Base-by-base conservation (phyloP, 1,140 invertebrate species). In the Dolichoris vasculosae region DNA sequence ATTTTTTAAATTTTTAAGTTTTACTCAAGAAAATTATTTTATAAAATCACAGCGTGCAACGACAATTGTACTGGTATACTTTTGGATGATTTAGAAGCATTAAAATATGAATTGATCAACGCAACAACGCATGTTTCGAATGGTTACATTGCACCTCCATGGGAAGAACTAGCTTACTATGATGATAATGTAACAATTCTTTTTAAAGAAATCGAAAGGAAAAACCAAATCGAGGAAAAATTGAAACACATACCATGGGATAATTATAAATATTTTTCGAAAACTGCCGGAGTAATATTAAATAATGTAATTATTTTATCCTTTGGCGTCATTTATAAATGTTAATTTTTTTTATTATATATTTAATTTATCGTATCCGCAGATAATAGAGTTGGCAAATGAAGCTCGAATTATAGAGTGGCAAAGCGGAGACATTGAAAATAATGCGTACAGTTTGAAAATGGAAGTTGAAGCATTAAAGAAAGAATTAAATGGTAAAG, bases 41-140 rank as follows among this genome's bases (percentile, higher is more conserved):
- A 32, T 77, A 0, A n/a, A 80, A 46, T 46, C 17, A 13, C 11
- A 98, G 97, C 97, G 32, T 99, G 98, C 92, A 94, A 96, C 88
- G 97, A 98, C 90, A 97, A 97, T 77, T 99, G 99, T 89, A 98
- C 97, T 2, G 96, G 97, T 83, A 94, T 97, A 0, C 93, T 99
- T 7, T 94, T 99, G 79, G 94, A 97, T 87, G 95, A 96, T 46
- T 90, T 97, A 2, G 95, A 96, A 85, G 76, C 94, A 0, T 92
- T 97, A 82, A 94, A 95, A 0, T 87, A 92, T 67, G 90, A 94
- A 40, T 88, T 96, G 15, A 90, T 92, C 0, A 89, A 90, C 11
- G 94, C 93, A 85, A 93, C 95, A 76, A 90, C 94, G 69, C 93
- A 95, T 79, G 93, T 95, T 89, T 91, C 95, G 20, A 93, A 95